These are phyloP conservation scores for Corticium candelabrum DNA, from an alignment of 37 sponge, comb jelly and placozoan genomes.

Conservation along the genomic window DNA sequence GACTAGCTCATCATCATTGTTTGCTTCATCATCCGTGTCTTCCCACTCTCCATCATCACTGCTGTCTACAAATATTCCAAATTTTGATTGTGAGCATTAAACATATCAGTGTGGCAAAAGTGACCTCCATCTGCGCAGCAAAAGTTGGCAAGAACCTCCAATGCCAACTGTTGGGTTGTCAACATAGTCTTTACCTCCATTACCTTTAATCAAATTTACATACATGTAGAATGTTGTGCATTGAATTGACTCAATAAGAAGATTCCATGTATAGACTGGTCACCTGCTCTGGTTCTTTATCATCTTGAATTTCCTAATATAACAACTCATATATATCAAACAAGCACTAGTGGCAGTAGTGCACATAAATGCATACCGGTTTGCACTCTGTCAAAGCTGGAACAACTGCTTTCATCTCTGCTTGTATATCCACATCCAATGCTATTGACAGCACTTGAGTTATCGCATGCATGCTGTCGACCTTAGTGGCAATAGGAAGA, in stretches of 20 bases:
- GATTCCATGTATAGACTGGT: too few relatives aligned
- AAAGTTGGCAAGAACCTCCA: not conserved
- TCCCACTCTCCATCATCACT: not conserved
- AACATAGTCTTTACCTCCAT: not conserved
- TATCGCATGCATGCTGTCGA: not conserved
- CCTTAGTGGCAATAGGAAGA: not conserved
- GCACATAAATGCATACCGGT: too few relatives aligned
- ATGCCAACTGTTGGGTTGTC: not conserved
- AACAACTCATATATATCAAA: too few relatives aligned
- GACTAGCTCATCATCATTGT: not conserved
- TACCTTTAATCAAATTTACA: too few relatives aligned
- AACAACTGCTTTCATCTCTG: not conserved
- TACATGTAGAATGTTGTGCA: too few relatives aligned
- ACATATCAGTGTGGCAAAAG: not conserved
- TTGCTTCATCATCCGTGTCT: not conserved
- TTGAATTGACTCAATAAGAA: too few relatives aligned
- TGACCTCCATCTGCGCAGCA: not conserved
- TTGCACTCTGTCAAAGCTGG: not conserved
- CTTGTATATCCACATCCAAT: not conserved
- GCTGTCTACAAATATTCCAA: not conserved
- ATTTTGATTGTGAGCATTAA: too few relatives aligned
- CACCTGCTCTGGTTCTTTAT: not conserved
- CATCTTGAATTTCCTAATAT: not conserved
- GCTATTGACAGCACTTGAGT: not conserved
- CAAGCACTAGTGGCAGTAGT: too few relatives aligned